A percentile compares a stretch with the other conserved stretches of the same genome.
Conservation (phyloP, 2,113 vertebrate genomes). For the Mionectes macconnelli region DNA sequence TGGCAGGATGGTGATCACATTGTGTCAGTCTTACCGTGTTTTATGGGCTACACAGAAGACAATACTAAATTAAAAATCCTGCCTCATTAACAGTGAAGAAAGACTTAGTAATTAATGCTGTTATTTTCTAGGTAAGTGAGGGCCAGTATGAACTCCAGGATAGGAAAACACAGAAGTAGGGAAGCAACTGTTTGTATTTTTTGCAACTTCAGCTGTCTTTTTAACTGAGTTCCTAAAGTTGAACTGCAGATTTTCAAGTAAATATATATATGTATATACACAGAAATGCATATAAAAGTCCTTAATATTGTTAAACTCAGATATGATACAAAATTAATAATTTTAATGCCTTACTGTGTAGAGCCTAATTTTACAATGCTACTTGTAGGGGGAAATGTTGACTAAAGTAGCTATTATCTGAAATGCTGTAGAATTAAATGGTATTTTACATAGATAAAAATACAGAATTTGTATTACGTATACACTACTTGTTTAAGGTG, state of each 20-base stretch:
- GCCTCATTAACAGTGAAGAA: not conserved
- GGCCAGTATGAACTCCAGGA: not conserved
- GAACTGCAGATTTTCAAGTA: not conserved
- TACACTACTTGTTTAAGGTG: not conserved
- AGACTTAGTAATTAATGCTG: not conserved
- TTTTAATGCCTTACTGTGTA: not conserved
- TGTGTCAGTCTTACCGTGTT: not conserved
- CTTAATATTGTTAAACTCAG: not conserved
- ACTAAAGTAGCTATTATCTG: not conserved
- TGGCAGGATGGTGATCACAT: not conserved
- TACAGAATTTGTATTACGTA: not conserved
- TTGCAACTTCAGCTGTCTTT: not conserved
- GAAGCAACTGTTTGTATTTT: not conserved
- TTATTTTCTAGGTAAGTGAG: not conserved
- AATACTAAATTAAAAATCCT: not conserved
- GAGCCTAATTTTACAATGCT: not conserved
- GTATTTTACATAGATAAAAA: not conserved
- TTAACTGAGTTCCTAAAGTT: not conserved
- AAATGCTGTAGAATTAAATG: not conserved
- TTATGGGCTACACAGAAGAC: not conserved
- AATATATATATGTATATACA: not conserved
- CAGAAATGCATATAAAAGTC: not conserved
- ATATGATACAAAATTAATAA: not conserved
- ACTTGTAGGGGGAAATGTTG: not conserved
- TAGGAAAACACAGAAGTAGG: not conserved